These are phyloP conservation scores for Nemopilema nomurai DNA, from an alignment of 30 jellyfish, hydroid and myxozoan genomes.

Conservation along the genomic window DNA sequence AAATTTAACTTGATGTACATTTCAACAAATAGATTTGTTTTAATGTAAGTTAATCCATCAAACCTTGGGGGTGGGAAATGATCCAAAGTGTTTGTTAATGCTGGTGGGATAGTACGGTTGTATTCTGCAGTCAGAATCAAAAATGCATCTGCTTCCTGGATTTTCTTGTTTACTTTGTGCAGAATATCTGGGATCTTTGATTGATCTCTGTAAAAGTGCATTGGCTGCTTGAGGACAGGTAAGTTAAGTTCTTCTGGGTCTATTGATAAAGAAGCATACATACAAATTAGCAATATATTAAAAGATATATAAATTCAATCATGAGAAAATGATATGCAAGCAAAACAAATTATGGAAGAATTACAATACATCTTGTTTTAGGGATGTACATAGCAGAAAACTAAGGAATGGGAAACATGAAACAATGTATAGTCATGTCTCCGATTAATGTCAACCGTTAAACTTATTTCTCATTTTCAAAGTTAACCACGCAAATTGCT, in stretches of 20 bases:
- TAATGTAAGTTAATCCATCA: neutral
- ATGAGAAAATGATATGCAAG: neutral
- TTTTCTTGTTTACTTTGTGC: slow-evolving; percentile 58
- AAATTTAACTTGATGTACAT: too few species aligned
- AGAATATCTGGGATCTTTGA: slow-evolving; percentile 71
- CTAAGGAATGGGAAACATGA: too few species aligned
- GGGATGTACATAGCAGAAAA: too few species aligned
- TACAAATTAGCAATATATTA: neutral
- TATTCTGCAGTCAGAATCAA: slow-evolving; percentile 78
- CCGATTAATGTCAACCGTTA: too few species aligned
- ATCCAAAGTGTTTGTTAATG: slow-evolving; percentile 72
- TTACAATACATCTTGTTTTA: too few species aligned
- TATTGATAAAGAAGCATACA: neutral
- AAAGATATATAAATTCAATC: neutral
- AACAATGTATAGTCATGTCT: too few species aligned
- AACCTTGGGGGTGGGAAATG: slow-evolving; percentile 93
- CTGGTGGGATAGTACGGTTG: slow-evolving; percentile 88
- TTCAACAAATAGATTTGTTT: too few species aligned
- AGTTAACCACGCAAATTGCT: too few species aligned
- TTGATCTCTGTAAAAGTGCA: slow-evolving; percentile 87
- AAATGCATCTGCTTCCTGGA: slow-evolving; percentile 86
- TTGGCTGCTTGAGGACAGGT: slow-evolving; percentile 81
- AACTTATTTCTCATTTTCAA: too few species aligned
- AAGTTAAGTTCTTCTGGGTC: slow-evolving; percentile 85
- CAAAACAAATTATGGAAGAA: neutral